Base-by-base conservation (phyloP, 2,888 invertebrate genomes). In the Ptychoptera contaminata region DNA sequence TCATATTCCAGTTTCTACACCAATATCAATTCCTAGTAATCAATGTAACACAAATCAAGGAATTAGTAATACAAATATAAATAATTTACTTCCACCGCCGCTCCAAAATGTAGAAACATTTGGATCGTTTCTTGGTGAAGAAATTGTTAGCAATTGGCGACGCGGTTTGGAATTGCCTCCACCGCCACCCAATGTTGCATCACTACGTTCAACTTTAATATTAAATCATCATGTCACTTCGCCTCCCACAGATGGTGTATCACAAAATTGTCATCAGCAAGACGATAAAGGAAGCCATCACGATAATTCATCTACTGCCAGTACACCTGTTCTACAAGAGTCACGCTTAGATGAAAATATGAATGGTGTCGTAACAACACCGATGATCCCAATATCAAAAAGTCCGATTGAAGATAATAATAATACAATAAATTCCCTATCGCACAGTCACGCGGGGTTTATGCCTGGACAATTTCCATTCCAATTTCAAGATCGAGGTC, bases 81-180 rank as follows among this genome's bases (percentile, higher is more conserved):
- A 32, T 23, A 23, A 23, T 23, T 23, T 52, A 59, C 60, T 67
- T 49, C 67, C 70, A 54, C 70, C 72, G 46, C 69, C 70, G 42
- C 70, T 34, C 31, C 76, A 76, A 62, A 77, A 74, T 66, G 77
- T 78, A 56, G 78, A 78, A 61, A 71, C 74, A 56, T 79, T 80
- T 70, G 82, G 81, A 67, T 75, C 77, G 52, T 70, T 78, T 60
- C 71, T 84, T 61, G 86, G 86, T 65, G 82, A 84, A 65, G 84
- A 85, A 65, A 79, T 86, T 64, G 85, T 85, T 64, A 77, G 77
- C 56, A 77, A 79, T 63, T 82, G 82, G 79, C 74, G 82, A 60
- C 76, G 79, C 56, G 76, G 76, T 56, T 70, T 80, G 60, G 79
- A 80, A 61, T 51, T 52, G 62, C 69, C 54, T 58, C 64, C 53